Base-by-base conservation (phyloP, 2,888 invertebrate genomes). In the Myathropa florea region DNA sequence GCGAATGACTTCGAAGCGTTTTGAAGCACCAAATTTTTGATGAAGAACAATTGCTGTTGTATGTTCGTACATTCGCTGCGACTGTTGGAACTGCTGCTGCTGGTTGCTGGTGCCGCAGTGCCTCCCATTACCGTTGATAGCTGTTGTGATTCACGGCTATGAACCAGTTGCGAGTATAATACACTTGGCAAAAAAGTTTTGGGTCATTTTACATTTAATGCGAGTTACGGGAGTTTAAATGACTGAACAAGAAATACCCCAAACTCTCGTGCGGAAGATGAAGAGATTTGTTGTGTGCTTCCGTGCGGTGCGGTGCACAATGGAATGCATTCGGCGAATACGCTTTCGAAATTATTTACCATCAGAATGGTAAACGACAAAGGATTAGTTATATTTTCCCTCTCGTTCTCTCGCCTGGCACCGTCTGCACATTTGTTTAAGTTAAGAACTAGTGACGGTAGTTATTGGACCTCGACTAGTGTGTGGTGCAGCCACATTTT, bases 1-100 rank as follows among this genome's bases (percentile, higher is more conserved):
- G 30, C 24, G 39, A 26, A 21, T 6, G 63, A 65, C 60, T 79
- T 53, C 21, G 26, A 65, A 75, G 73, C 21, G 57, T 55, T 75
- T 70, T 65, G 26, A 84, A 71, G 68, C 53, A 64, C 72, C 77
- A 77, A 81, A 73, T 77, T 81, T 80, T 81, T 72, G 77, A 77
- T 81, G 85, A 77, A 85, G 72, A 77, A 81, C 85, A 85, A 85
- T 85, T 64, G 77, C 63, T 55, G 46, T 12, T 65, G 21, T 72
- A 46, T 21, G 23, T 61, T 63, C 36, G 21, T 28, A 61, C 23
- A 4, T 9, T 57, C 57, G 36, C n/a, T 53, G 59, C 46, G 30
- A 18, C 23, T 12, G 21, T 21, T 14, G 23, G 33, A 10, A 6
- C 33, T 4, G 46, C 4, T 39, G n/a, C n/a, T 39, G 39, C 3